Base-by-base conservation (phyloP, 2,113 vertebrate species). In the Etheostoma spectabile region DNA sequence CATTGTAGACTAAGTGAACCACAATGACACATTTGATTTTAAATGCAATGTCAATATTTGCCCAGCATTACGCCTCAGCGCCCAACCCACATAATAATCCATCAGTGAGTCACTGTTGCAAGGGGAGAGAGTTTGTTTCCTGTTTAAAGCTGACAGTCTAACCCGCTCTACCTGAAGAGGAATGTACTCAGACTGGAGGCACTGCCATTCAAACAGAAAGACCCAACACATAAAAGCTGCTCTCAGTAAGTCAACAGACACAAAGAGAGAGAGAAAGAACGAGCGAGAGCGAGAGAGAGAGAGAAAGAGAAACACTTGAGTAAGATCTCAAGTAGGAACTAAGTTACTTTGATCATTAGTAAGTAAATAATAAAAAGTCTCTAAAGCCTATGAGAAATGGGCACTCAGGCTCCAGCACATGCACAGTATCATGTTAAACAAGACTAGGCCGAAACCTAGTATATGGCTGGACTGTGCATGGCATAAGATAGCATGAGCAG, bases 101-200 rank as follows among this genome's bases (percentile, higher is more conserved):
- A 77, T 59, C 33, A 53, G 59, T 4, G 48, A 79, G 33, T 42
- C n/a, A 79, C 2, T 49, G 63, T 38, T 57, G 35, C 70, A 21
- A 8, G 5, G 33, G 22, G 52, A 71, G 19, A 38, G 52, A 49
- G 16, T 24, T 22, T n/a, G 66, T 76, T 79, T 55, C 42, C 51
- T 55, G 4, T 19, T 24, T 35, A 35, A 55, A 30, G 30, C 22
- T 0, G 35, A 60, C 61, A 33, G 89, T 79, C 85, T 1, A 0
- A 83, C 74, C 66, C 21, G 85, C 24, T 91, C 46, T 68, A 78
- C 88, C 79, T 56, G 71, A 85, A 48, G 19, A 65, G 83, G 87
- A 95, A 93, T 93, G 94, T 87, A 60, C 87, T 90, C 88, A 74
- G 86, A 89, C 93, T n/a, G 60, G 92, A 86, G 42, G 14, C 33